These are phyloP conservation scores for Xylocampa areola DNA, from an alignment of 2,888 invertebrate species.

Conservation along the genomic window DNA sequence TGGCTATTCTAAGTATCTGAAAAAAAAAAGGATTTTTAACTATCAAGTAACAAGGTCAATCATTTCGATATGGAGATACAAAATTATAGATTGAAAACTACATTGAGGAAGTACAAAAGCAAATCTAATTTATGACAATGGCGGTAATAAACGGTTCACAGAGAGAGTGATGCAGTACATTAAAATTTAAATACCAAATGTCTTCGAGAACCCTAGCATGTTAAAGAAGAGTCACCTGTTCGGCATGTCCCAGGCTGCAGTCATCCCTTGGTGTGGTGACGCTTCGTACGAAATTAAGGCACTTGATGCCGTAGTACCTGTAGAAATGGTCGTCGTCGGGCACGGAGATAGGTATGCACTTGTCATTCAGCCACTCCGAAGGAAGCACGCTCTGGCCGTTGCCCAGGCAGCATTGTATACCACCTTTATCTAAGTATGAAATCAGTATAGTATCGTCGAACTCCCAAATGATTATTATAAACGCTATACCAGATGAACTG, in stretches of 20 bases:
- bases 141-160: not conserved
- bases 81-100: not conserved
- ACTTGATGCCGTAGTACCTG: slow-evolving; percentile 81
- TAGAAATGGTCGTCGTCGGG: slow-evolving; percentile 89
- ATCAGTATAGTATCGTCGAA: not conserved
- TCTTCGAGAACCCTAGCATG: too few relatives aligned
- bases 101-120: not conserved
- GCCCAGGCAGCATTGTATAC: slow-evolving; percentile 87
- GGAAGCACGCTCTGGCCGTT: slow-evolving; percentile 82
- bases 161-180: too few relatives aligned
- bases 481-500: too few relatives aligned
- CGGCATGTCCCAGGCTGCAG: slow-evolving; percentile 89
- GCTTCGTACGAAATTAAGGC: slow-evolving; percentile 91
- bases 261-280: slow-evolving; percentile 88
- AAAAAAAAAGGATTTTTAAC: too few relatives aligned
- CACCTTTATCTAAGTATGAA: slow-evolving; percentile 77
- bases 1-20: too few relatives aligned
- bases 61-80: not conserved
- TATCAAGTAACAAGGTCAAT: not conserved
- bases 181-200: too few relatives aligned
- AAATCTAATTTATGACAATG: not conserved
- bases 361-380: slow-evolving; percentile 86
- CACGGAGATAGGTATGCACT: slow-evolving; percentile 90
- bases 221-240: slow-evolving; percentile 83
- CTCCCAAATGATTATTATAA: too few relatives aligned